phyloP scores from a whole-genome alignment of 2,888 invertebrate genomes.

The Synanthedon tipuliformis region DNA sequence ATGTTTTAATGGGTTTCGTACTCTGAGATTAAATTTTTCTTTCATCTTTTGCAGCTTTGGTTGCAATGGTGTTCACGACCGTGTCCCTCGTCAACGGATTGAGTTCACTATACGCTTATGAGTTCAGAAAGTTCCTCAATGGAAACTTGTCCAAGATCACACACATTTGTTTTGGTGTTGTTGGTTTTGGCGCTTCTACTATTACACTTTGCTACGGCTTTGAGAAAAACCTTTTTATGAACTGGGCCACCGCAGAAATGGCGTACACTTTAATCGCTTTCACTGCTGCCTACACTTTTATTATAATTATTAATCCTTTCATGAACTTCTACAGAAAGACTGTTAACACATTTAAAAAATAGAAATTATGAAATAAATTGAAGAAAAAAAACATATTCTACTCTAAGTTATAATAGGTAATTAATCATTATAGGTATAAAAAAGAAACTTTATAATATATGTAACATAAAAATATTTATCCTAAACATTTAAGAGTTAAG shows the following conservation, averaged over 20 bases:
- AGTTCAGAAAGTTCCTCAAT: slow-evolving; percentile 25
- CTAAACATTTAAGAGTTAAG: too few species aligned
- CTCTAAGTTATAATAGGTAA: too few species aligned
- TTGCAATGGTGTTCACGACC: slow-evolving; percentile 39
- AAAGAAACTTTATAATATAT: too few species aligned
- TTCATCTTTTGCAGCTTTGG: slow-evolving; percentile 24
- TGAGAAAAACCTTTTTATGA: slow-evolving; percentile 26
- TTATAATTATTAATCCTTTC: slow-evolving; percentile 32
- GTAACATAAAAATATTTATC: too few species aligned
- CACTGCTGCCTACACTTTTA: slow-evolving; percentile 18
- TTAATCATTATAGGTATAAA: too few species aligned
- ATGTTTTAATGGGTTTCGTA: neutral
- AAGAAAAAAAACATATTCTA: too few species aligned
- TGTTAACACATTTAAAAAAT: neutral
- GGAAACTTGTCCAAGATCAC: slow-evolving; percentile 31
- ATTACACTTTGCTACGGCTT: slow-evolving; percentile 35
- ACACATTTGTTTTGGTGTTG: slow-evolving; percentile 37
- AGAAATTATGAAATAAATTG: neutral
- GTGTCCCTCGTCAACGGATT: slow-evolving; percentile 37
- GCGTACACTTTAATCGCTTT: slow-evolving; percentile 26
- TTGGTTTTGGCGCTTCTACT: slow-evolving; percentile 25
- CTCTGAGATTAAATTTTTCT: neutral
- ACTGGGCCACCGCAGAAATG: slow-evolving; percentile 18
- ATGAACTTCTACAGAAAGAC: slow-evolving; percentile 24
- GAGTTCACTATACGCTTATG: slow-evolving; percentile 34